Evolutionary conservation across 2,888 invertebrate genomes (phyloP), one percentile per base, ranked within the genome.

Genomic region (Podabrus alpinus): DNA sequence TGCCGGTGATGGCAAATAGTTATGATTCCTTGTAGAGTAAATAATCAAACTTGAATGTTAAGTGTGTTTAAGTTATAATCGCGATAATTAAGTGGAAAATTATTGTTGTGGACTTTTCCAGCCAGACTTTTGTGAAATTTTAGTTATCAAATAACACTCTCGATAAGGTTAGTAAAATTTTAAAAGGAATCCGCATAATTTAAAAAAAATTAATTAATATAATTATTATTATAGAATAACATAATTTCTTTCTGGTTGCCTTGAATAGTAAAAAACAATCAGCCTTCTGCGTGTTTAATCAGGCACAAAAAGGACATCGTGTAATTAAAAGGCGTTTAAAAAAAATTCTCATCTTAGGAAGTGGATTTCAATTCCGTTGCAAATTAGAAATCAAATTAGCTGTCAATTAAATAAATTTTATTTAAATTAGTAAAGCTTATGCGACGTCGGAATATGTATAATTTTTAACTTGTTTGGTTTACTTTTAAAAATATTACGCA

Each of bases 401-500:
- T 45, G 45, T 45, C 45, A 45, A 45, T 45, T 45, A 45, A 45
- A 45, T 45, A n/a, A n/a, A 45, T 45, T 45, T 45, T 45, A 45
- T 45, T 45, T n/a, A 45, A 45, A 45, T 45, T 45, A 45, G 45
- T 45, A 45, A 45, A 45, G 45, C 45, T 45, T 45, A 45, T 45
- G 45, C 45, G 45, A 45, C 45, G 45, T 45, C 45, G 45, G 9
- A 45, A 45, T n/a, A n/a, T n/a, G n/a, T n/a, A n/a, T 45, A n/a
- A 45, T 45, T 45, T 29, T 45, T 45, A 45, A 45, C 45, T 45
- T 45, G 45, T 45, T 45, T 45, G 45, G 45, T 45, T 45, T 45
- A 45, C 45, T 45, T 45, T 45, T 45, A 45, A 45, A 68, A 68
- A 59, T 45, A 59, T 69, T 70, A 59, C 70, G 70, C 70, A 70